Base-by-base conservation (phyloP, 1,140 invertebrate genomes). In the Delia radicum region DNA sequence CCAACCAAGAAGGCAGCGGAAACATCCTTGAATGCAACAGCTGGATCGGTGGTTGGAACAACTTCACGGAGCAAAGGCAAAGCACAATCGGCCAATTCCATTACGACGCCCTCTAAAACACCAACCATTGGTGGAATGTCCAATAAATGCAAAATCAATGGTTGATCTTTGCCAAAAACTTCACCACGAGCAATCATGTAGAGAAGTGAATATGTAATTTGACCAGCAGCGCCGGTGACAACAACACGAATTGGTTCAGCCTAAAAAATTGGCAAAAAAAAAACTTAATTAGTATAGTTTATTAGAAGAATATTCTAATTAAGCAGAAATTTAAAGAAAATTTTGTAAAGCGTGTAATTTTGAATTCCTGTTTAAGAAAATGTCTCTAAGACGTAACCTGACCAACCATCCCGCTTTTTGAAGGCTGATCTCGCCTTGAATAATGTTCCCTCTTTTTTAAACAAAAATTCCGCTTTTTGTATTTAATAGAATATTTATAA, bases 1-100 rank as follows among this genome's bases (percentile, higher is more conserved):
- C 98, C 98, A 46, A 99, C 97, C 63, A 99, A 89, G 84, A 99
- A 99, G n/a, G 97, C 98, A 67, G 96, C 95, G 81, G 97, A 95
- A 69, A 98, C 95, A 89, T 98, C 94, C 82, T 96, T 96, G 87
- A 99, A 99, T 48, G 95, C 98, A 61, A 91, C 92, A 72, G 91
- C 92, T 48, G 95, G 94, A 82, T 97, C 94, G 79, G 91, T 93
- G 37, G 97, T 99, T 13, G 95, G 91, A 2, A 98, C 88, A 67
- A 99, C 92, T 74, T 93, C 93, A 90, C 85, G 81, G 73, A 99
- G 88, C 10, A 98, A 88, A n/a, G 98, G 96, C 79, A 99, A 88
- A 29, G 98, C 96, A 87, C 98, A 98, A 87, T 99, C 98, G 67
- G 92, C 90, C 26, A 99, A 88, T 89, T 99, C 98, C 95, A 98